Evolutionary conservation across 2,888 invertebrate genomes (phyloP).

Genomic region (Acrobasis consociella): DNA sequence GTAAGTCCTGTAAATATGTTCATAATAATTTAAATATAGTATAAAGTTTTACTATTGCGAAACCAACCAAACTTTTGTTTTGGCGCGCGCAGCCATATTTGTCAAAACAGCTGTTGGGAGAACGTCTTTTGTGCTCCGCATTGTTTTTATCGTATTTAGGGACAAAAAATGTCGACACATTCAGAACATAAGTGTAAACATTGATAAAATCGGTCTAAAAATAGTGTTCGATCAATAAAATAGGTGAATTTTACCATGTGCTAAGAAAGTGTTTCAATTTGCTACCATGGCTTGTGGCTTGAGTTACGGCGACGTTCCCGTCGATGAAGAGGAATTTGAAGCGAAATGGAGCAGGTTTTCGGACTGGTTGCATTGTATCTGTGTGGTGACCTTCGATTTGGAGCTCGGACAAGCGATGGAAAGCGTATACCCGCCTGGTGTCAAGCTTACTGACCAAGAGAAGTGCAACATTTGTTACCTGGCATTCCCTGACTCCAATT

Average conservation of each 20-base stretch:
- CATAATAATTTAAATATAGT: conserved; percentile 22
- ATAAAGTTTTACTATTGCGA: conserved; percentile 23
- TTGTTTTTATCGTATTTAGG: conserved; percentile 59
- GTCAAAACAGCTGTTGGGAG: conserved; percentile 72
- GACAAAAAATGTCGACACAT: conserved; percentile 50
- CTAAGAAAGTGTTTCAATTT: conserved; percentile 39
- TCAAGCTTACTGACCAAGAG: conserved; percentile 91
- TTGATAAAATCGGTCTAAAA: conserved; percentile 44
- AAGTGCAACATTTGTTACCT: conserved; percentile 97
- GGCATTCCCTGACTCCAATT: conserved; percentile 99
- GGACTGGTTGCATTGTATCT: conserved; percentile 98
- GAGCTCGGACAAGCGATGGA: conserved; percentile 99
- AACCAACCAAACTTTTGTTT: conserved; percentile 57
- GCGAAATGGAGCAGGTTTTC: conserved; percentile 88
- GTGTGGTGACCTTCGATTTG: conserved; percentile 99
- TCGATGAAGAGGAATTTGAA: conserved; percentile 66
- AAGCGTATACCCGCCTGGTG: conserved; percentile 92
- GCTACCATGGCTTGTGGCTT: conserved; percentile 69
- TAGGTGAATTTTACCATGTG: conserved; percentile 45
- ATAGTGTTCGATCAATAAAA: conserved; percentile 37
- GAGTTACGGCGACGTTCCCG: conserved; percentile 60
- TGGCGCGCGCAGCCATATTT: conserved; percentile 79
- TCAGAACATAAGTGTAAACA: conserved; percentile 44
- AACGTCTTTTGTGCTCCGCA: conserved; percentile 52
- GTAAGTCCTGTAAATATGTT: conserved; percentile 46